Percentiles rank a stretch among this genome's conserved stretches.
phyloP scores from a whole-genome alignment of 1,140 invertebrate genomes.

The Monochamus saltuarius region DNA sequence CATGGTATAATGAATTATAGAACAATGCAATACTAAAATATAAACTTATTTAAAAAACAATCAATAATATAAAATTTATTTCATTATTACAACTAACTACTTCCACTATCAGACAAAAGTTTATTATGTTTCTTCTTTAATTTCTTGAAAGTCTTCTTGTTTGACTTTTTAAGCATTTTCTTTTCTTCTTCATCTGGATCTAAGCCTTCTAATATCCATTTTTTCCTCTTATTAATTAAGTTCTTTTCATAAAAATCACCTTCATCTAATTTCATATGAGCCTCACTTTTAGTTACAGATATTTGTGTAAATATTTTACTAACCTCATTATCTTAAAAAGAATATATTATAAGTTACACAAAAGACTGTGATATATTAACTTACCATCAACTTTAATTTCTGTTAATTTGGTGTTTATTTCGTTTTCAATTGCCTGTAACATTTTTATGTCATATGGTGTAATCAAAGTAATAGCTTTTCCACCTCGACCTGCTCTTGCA shows the following conservation, averaged over 20 bases:
- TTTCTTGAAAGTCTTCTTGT: slow-evolving; percentile 43
- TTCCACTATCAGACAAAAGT: background rate
- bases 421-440: slow-evolving; percentile 82
- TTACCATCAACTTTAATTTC: slow-evolving; percentile 83
- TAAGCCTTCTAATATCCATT: slow-evolving; percentile 81
- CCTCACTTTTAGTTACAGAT: slow-evolving; percentile 85
- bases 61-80: background rate
- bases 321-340: slow-evolving; percentile 73
- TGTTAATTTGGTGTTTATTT: slow-evolving; percentile 81
- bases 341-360: background rate
- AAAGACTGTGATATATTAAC: slow-evolving; percentile 24
- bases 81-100: background rate
- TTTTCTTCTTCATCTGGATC: slow-evolving; percentile 75
- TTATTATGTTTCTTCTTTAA: slow-evolving; percentile 24
- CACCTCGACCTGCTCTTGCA: slow-evolving; percentile 85
- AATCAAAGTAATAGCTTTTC: slow-evolving; percentile 86
- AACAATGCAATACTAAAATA: no score
- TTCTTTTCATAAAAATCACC: slow-evolving; percentile 88
- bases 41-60: no score
- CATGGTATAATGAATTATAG: no score
- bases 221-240: slow-evolving; percentile 84
- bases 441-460: slow-evolving; percentile 89
- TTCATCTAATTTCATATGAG: slow-evolving; percentile 89
- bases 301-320: slow-evolving; percentile 88
- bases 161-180: slow-evolving; percentile 56